These are phyloP conservation scores for Spondyliosoma cantharus DNA, from an alignment of 2,797 vertebrate species.

Conservation along the genomic window DNA sequence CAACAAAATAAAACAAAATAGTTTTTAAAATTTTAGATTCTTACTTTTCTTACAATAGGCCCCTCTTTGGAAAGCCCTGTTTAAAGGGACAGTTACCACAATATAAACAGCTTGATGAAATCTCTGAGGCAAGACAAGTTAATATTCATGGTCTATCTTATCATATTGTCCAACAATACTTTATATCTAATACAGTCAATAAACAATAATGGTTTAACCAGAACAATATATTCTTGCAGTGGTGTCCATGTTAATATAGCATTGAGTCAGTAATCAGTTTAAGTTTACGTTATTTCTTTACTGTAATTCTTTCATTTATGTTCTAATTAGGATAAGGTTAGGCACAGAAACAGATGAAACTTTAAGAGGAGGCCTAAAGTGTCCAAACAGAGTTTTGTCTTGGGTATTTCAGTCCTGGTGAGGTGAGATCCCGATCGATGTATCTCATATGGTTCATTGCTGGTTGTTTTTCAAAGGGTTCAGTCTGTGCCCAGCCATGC, in stretches of 20 bases:
- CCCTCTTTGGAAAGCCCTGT: not conserved
- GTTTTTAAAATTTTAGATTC: too few species aligned
- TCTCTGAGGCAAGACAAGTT: not conserved
- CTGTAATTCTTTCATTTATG: not conserved
- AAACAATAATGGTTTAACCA: not conserved
- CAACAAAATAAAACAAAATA: too few species aligned
- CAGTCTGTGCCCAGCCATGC: conserved; percentile 96
- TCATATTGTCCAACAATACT: not conserved
- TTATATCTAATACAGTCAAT: not conserved
- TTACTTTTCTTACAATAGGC: too few species aligned
- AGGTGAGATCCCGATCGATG: not conserved
- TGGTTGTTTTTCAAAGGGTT: conserved; percentile 85
- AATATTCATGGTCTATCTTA: not conserved
- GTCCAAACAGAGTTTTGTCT: conserved; percentile 3
- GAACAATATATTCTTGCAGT: not conserved
- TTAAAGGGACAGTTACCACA: not conserved
- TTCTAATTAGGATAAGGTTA: not conserved
- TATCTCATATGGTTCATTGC: conserved; percentile 25
- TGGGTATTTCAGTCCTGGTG: not conserved
- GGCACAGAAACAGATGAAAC: not conserved
- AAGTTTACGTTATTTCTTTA: not conserved
- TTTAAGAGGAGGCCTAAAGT: not conserved
- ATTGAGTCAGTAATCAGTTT: not conserved
- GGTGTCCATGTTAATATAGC: not conserved
- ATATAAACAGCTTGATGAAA: conserved; percentile 4